Evolutionary conservation across 1,140 invertebrate species (phyloP).

Genomic region (Sinonovacula constricta): DNA sequence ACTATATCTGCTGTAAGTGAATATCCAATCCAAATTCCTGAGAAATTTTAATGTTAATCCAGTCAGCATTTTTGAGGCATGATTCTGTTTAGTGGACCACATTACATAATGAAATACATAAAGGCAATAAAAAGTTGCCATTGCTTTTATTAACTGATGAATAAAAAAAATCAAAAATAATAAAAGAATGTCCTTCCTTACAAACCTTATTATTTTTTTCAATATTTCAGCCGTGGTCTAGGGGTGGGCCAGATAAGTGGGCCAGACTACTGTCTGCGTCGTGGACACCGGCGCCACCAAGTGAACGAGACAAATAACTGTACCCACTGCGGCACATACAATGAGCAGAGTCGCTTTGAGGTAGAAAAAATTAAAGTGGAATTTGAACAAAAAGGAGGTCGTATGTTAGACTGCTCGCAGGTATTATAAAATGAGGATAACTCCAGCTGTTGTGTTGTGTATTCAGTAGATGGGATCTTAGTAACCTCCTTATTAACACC

Average conservation of each 20-base stretch:
- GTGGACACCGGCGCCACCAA: slow-evolving; percentile 57
- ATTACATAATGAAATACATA: too few relatives aligned
- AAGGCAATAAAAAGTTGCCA: too few relatives aligned
- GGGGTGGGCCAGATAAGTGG: slow-evolving; percentile 70
- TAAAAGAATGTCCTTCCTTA: too few relatives aligned
- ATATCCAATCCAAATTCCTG: too few relatives aligned
- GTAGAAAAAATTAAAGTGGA: slow-evolving; percentile 63
- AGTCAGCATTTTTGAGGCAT: too few relatives aligned
- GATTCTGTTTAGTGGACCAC: too few relatives aligned
- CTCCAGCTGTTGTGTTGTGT: not conserved
- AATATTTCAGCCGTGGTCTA: slow-evolving; percentile 64
- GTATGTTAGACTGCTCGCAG: slow-evolving; percentile 56
- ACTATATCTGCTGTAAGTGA: too few relatives aligned
- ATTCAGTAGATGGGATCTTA: slow-evolving; percentile 29
- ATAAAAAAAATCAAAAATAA: too few relatives aligned
- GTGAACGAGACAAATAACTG: slow-evolving; percentile 55
- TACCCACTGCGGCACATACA: slow-evolving; percentile 46
- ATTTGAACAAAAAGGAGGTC: slow-evolving; percentile 56
- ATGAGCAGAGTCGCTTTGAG: slow-evolving; percentile 50
- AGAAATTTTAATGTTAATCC: too few relatives aligned
- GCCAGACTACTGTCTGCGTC: slow-evolving; percentile 70
- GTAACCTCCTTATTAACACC: not conserved
- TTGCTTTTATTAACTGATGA: too few relatives aligned
- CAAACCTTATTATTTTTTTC: slow-evolving; percentile 18
- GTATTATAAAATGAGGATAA: too few relatives aligned